phyloP scores from a whole-genome alignment of 2,113 vertebrate genomes.

The Microcebus tavaratra region DNA sequence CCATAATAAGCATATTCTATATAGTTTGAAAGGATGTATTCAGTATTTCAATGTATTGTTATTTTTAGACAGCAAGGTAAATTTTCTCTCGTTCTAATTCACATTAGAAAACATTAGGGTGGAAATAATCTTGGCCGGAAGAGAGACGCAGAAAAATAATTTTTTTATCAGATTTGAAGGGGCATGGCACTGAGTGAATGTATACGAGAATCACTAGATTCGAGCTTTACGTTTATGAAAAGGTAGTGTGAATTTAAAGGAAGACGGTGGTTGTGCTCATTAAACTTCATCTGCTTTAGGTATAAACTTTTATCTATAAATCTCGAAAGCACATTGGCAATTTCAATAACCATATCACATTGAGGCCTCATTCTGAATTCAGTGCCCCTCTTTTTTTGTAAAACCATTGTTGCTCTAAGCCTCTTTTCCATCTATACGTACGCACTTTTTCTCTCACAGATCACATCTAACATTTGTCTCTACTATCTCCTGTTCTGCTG shows the following conservation, averaged over 20 bases:
- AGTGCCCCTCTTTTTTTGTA: not conserved
- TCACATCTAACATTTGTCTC: not conserved
- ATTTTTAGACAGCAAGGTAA: constrained; percentile 17
- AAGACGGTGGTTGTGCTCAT: not conserved
- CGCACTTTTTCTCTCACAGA: not conserved
- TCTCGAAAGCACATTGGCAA: not conserved
- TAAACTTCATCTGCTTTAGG: not conserved
- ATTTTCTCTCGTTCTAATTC: not conserved
- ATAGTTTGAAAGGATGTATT: not conserved
- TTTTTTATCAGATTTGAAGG: not conserved
- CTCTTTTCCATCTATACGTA: not conserved
- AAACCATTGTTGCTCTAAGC: not conserved
- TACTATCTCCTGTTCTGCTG: not conserved
- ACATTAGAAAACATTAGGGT: not conserved
- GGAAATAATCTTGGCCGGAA: not conserved
- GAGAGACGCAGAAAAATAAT: not conserved
- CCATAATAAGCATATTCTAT: not conserved
- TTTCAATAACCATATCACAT: not conserved
- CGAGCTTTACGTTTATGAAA: not conserved
- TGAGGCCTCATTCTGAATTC: not conserved
- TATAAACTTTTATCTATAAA: not conserved
- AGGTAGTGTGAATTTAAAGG: not conserved
- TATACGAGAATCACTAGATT: not conserved
- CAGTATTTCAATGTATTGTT: not conserved
- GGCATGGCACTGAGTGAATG: not conserved